Percentiles rank a stretch among this genome's conserved stretches.
phyloP scores from a whole-genome alignment of 2,888 invertebrate genomes.

The Leptinotarsa tumamoca region DNA sequence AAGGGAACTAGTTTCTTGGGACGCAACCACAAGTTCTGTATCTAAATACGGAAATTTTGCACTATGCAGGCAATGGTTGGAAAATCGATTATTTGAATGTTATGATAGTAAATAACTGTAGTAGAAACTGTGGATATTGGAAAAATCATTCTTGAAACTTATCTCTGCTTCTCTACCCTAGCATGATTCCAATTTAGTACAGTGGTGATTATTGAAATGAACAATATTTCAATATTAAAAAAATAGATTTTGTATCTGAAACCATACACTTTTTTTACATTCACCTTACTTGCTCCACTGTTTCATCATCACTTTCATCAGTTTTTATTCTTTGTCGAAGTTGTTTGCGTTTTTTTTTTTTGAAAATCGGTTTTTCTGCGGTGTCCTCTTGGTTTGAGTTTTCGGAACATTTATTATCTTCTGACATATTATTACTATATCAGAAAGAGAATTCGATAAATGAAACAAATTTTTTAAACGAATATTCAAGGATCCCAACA shows the following conservation, averaged over 20 bases:
- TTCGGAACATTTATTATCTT: neutral
- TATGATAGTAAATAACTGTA: too few relatives aligned
- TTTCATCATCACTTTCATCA: conserved; percentile 64
- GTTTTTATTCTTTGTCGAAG: conserved; percentile 69
- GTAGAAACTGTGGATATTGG: too few relatives aligned
- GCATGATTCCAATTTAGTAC: neutral
- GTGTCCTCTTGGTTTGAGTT: conserved; percentile 2
- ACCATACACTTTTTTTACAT: conserved; percentile 14
- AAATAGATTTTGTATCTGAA: neutral
- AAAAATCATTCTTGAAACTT: too few relatives aligned
- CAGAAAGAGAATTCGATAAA: neutral
- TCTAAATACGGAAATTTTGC: too few relatives aligned
- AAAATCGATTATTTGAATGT: too few relatives aligned
- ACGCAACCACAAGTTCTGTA: too few relatives aligned
- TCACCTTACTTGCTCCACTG: conserved; percentile 61
- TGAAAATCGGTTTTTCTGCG: conserved; percentile 62
- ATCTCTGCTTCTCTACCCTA: too few relatives aligned
- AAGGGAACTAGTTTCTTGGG: too few relatives aligned
- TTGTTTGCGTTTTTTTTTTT: conserved; percentile 69
- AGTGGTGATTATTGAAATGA: neutral
- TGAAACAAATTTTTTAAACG: too few relatives aligned
- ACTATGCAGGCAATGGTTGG: too few relatives aligned
- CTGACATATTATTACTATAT: neutral
- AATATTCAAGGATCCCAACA: too few relatives aligned
- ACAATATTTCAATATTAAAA: too few relatives aligned